Percentiles rank a stretch among this genome's conserved stretches.
Evolutionary conservation across 2,888 invertebrate species (phyloP).

Genomic region (Rhagophthalmus giganteus): DNA sequence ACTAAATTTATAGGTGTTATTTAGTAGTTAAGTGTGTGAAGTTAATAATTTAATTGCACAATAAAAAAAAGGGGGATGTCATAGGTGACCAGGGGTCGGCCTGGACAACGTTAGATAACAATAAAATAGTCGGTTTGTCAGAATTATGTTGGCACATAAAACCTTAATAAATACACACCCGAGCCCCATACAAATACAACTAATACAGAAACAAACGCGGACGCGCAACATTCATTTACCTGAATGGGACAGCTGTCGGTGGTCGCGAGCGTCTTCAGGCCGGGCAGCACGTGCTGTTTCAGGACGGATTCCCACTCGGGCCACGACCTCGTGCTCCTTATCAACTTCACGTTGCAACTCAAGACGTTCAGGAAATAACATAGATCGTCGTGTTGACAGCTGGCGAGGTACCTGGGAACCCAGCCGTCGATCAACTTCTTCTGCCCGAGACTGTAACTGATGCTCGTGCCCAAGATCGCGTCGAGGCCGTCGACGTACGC

Average conservation of each 20-base stretch:
- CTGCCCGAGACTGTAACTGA: constrained; percentile 44
- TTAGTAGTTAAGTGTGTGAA: too few species aligned
- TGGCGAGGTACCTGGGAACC: constrained; percentile 45
- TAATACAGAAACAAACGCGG: neutral
- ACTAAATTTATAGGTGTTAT: too few species aligned
- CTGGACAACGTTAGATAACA: too few species aligned
- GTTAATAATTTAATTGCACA: too few species aligned
- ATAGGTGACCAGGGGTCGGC: too few species aligned
- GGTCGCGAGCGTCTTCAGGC: constrained; percentile 37
- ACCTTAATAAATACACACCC: too few species aligned
- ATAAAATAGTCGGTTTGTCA: too few species aligned
- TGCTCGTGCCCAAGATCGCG: constrained; percentile 39
- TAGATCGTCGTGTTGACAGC: constrained; percentile 46
- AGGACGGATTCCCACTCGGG: constrained; percentile 44
- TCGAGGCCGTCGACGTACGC: constrained; percentile 42
- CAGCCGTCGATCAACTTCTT: constrained; percentile 48
- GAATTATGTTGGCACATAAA: too few species aligned
- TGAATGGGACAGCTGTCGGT: constrained; percentile 34
- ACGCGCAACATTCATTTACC: constrained; percentile 2
- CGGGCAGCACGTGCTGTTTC: constrained; percentile 42
- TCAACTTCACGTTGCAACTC: constrained; percentile 38
- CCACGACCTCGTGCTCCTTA: constrained; percentile 38
- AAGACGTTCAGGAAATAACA: constrained; percentile 42
- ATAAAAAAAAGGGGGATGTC: too few species aligned
- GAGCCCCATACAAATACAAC: neutral